Percentiles rank a stretch among this genome's conserved stretches.
These are phyloP conservation scores for Catajapyx aquilonaris DNA, from an alignment of 1,140 invertebrate species.

Conservation along the genomic window DNA sequence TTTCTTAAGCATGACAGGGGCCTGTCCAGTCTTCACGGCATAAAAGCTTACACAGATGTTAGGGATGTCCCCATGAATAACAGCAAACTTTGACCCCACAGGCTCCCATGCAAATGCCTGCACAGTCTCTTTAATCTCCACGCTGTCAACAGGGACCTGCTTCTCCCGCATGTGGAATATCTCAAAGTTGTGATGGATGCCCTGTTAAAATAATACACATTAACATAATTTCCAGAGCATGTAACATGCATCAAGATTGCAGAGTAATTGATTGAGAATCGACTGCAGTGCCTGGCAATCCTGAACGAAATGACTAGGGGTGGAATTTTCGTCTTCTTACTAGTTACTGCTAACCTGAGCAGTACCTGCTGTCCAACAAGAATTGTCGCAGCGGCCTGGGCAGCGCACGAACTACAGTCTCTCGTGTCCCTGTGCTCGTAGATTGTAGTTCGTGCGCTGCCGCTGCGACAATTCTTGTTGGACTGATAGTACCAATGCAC, in stretches of 20 bases:
- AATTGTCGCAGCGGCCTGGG: too few species aligned
- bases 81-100: slow-evolving; percentile 82
- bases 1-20: slow-evolving; percentile 62
- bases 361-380: too few species aligned
- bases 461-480: too few species aligned
- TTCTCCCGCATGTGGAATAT: slow-evolving; percentile 97
- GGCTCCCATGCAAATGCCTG: slow-evolving; percentile 98
- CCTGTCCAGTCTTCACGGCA: slow-evolving; percentile 67
- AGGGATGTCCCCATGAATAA: slow-evolving; percentile 82
- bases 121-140: slow-evolving; percentile 83
- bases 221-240: too few species aligned
- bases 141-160: slow-evolving; percentile 91
- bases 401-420: too few species aligned
- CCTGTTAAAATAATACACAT: slow-evolving; percentile 29
- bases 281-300: too few species aligned
- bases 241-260: background rate
- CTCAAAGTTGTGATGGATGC: slow-evolving; percentile 97
- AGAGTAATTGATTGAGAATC: slow-evolving; percentile 5
- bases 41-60: slow-evolving; percentile 85
- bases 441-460: too few species aligned
- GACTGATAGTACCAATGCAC: too few species aligned
- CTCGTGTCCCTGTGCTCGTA: too few species aligned
- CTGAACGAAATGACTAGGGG: too few species aligned
- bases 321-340: too few species aligned
- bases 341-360: too few species aligned